A percentile compares a stretch with the other conserved stretches of the same genome.
phyloP scores from a whole-genome alignment of 2,113 vertebrate species.

The Grallaria varia region DNA sequence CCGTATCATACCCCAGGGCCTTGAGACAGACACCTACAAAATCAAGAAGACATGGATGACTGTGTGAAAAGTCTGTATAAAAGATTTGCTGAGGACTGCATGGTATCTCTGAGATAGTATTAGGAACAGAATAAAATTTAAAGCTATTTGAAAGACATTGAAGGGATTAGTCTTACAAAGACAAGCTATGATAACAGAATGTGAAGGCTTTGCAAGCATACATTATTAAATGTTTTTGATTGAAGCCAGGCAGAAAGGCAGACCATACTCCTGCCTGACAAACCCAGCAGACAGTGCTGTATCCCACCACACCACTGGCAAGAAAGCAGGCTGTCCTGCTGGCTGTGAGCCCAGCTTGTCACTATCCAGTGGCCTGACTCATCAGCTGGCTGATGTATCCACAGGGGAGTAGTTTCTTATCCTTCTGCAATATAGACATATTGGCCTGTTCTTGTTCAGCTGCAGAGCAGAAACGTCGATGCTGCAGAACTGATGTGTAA shows the following conservation, averaged over 20 bases:
- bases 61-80: background rate
- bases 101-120: background rate
- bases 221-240: background rate
- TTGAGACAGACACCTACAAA: background rate
- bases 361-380: slow-evolving; percentile 12
- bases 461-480: background rate
- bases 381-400: background rate
- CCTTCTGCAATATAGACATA: background rate
- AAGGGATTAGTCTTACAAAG: background rate
- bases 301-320: background rate
- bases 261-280: background rate
- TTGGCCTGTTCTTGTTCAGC: background rate
- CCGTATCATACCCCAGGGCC: background rate
- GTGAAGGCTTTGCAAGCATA: background rate
- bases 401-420: background rate
- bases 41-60: background rate
- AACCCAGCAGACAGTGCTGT: background rate
- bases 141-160: background rate
- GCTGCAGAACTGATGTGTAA: background rate
- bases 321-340: background rate
- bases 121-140: background rate
- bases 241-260: slow-evolving; percentile 9
- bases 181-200: background rate
- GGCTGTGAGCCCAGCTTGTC: slow-evolving; percentile 39
- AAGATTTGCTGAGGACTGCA: background rate